Conservation (phyloP, 2,113 vertebrate genomes). For the Cacatua alba region DNA sequence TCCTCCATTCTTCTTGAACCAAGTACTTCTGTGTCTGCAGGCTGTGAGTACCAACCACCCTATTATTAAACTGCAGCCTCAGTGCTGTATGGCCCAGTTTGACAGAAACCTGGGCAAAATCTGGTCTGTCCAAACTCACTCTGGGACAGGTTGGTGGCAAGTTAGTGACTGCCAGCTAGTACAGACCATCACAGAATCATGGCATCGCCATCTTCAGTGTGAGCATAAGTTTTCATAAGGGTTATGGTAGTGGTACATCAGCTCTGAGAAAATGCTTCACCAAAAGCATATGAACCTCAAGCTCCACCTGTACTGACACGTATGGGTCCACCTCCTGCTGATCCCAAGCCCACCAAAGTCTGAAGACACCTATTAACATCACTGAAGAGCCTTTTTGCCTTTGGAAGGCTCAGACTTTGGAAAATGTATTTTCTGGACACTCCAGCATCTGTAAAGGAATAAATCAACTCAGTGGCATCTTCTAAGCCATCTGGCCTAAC, state of each 20-base stretch:
- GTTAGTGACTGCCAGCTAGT: no score
- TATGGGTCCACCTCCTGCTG: neutral
- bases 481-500: neutral
- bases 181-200: accelerated
- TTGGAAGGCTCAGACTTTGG: neutral
- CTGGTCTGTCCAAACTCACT: no score
- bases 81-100: accelerated
- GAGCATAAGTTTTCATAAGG: neutral
- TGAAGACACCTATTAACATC: neutral
- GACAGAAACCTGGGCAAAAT: neutral
- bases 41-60: accelerated
- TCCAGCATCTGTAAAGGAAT: neutral
- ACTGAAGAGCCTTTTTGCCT: neutral
- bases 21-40: neutral
- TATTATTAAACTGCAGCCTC: neutral
- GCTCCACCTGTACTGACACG: accelerated
- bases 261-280: neutral
- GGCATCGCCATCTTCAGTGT: accelerated
- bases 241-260: accelerated
- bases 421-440: neutral
- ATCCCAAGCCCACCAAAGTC: neutral
- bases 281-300: accelerated
- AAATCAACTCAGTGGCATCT: neutral
- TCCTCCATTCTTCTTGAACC: neutral
- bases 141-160: neutral